Base-by-base conservation (phyloP, 2,888 invertebrate species). In the Boloria euphrosyne region DNA sequence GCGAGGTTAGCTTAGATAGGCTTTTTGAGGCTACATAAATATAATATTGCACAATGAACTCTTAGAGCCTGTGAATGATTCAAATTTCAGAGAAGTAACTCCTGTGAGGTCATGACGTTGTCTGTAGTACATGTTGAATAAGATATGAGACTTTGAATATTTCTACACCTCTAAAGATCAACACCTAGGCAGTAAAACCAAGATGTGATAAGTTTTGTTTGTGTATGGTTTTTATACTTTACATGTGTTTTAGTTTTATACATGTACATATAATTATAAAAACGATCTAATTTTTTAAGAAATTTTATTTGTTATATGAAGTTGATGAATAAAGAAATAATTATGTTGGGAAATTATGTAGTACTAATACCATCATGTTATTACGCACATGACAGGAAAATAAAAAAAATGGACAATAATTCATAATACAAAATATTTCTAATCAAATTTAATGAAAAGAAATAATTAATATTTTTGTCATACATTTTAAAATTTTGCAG, bases 141-240 rank as follows among this genome's bases (percentile, higher is more conserved):
- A 67, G 46, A 14, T 63, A 69, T 62, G 59, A 67, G 59, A 17
- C 18, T 43, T 31, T 46, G 62, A 57, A 80, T 82, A 84, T 83
- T 81, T 62, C 62, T 54, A 62, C 47, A 62, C 53, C 52, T 58
- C 38, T 62, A 46, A 46, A 57, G 57, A 50, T 61, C 61, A 52
- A 66, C 63, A 57, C 57, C 51, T 54, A 62, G 55, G 22, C 22
- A n/a, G 54, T 43, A 44, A 31, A 55, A 43, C 31, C 49, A 50
- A 22, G 38, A 51, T 16, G 31, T 1, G n/a, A 16, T 27, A 55
- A 22, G 13, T 16, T 31, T 46, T 57, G 22, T 16, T 16, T 43
- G 44, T n/a, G 18, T n/a, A 10, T 44, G 0, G 14, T 13, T 18
- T 27, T 47, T 27, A 22, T 46, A 18, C 7, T 57, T 18, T 13